A percentile compares a stretch with the other conserved stretches of the same genome.
phyloP scores from a whole-genome alignment of 2,797 vertebrate species.

The Falco concolor region DNA sequence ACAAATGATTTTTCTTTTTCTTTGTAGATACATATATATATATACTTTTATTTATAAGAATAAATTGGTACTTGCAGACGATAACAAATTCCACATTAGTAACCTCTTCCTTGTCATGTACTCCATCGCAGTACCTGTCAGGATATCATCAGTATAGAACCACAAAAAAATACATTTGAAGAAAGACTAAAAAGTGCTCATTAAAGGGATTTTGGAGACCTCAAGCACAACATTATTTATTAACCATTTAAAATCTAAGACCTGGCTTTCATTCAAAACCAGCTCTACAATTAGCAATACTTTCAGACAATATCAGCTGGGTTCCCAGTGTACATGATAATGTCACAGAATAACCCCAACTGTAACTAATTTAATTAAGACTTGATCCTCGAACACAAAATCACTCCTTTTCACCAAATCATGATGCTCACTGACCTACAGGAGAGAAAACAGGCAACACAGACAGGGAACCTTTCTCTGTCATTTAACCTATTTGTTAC shows the following conservation, averaged over 20 bases:
- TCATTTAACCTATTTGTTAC: constrained; percentile 27
- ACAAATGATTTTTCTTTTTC: neutral
- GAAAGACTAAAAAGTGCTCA: neutral
- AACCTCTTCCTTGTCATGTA: neutral
- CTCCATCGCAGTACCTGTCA: accelerated
- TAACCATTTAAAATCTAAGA: constrained; percentile 34
- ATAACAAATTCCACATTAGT: neutral
- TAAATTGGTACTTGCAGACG: neutral
- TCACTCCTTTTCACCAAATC: constrained; percentile 36
- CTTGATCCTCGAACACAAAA: constrained; percentile 45
- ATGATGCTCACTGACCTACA: constrained; percentile 48
- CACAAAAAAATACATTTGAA: neutral
- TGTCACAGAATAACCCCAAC: constrained; percentile 57
- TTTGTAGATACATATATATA: neutral
- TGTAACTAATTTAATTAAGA: constrained; percentile 69
- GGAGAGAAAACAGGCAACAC: neutral
- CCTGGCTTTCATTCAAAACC: constrained; percentile 57
- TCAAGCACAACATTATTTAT: neutral
- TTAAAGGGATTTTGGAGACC: neutral
- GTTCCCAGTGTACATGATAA: constrained; percentile 52
- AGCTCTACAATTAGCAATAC: constrained; percentile 63
- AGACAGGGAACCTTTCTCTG: constrained; percentile 5
- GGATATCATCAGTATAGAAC: neutral
- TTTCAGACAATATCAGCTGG: constrained; percentile 59
- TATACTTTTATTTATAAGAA: neutral